Percentiles rank a stretch among this genome's conserved stretches.
Evolutionary conservation across 2,888 invertebrate species (phyloP).

Genomic region (Icerya purchasi): DNA sequence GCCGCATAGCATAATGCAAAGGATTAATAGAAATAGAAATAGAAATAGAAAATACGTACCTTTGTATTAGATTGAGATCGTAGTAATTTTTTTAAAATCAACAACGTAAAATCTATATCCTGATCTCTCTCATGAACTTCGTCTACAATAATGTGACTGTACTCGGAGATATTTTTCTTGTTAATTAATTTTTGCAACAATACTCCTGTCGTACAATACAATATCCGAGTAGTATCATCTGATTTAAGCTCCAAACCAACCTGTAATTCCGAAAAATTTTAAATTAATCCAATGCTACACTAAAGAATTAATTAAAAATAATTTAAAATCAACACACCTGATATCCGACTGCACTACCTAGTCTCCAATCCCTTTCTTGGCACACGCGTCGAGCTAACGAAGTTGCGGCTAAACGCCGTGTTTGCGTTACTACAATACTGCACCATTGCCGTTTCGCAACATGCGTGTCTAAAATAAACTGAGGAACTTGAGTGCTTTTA

Average conservation of each 20-base stretch:
- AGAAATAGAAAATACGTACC: no score
- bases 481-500: slow-evolving; percentile 78
- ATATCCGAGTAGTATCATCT: slow-evolving; percentile 46
- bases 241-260: slow-evolving; percentile 29
- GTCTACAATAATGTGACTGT: slow-evolving; percentile 75
- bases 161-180: slow-evolving; percentile 47
- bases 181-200: slow-evolving; percentile 53
- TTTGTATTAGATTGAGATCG: no score
- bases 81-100: slow-evolving; percentile 58
- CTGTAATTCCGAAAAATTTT: no score
- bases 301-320: no score
- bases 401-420: slow-evolving; percentile 77
- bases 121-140: slow-evolving; percentile 86
- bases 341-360: slow-evolving; percentile 69
- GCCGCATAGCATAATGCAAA: no score
- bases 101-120: slow-evolving; percentile 72
- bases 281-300: no score
- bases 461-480: slow-evolving; percentile 69
- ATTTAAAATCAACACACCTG: no score
- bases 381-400: slow-evolving; percentile 71
- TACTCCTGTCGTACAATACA: slow-evolving; percentile 76
- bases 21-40: no score
- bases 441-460: slow-evolving; percentile 40
- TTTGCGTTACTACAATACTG: slow-evolving; percentile 83
- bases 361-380: slow-evolving; percentile 56